These are phyloP conservation scores for Meganola albula DNA, from an alignment of 2,888 invertebrate genomes.

Conservation along the genomic window DNA sequence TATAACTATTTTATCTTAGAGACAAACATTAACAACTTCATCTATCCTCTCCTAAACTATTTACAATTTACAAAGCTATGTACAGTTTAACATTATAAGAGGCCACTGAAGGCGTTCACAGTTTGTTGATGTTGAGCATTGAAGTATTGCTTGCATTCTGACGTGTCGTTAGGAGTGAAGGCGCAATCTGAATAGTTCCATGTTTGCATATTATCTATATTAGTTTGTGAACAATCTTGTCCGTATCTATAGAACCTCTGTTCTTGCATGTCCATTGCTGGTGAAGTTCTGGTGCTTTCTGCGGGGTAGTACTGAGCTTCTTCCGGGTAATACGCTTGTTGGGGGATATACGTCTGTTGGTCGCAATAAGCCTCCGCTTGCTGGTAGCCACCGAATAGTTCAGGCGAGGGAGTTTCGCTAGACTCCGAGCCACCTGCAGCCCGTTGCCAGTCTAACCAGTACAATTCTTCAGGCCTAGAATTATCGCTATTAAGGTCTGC, in stretches of 20 bases:
- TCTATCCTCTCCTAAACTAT: conserved; percentile 24
- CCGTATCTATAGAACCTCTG: conserved; percentile 61
- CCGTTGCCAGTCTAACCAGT: conserved; percentile 78
- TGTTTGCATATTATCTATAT: conserved; percentile 48
- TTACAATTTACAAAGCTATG: conserved; percentile 47
- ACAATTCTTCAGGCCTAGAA: conserved; percentile 78
- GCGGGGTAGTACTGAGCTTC: conserved; percentile 61
- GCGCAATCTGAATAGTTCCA: conserved; percentile 65
- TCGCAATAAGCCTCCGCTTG: conserved; percentile 62
- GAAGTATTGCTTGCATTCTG: conserved; percentile 59
- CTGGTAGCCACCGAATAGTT: conserved; percentile 65
- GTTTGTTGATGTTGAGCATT: conserved; percentile 50
- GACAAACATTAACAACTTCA: conserved; percentile 27
- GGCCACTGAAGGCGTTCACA: conserved; percentile 52
- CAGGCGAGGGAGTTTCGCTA: conserved; percentile 78
- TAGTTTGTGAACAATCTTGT: conserved; percentile 53
- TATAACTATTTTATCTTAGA: conserved; percentile 25
- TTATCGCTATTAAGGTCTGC: conserved; percentile 85
- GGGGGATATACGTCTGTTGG: conserved; percentile 53
- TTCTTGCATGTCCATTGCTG: conserved; percentile 52
- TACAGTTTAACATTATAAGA: conserved; percentile 53
- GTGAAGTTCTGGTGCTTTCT: conserved; percentile 56
- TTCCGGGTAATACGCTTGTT: conserved; percentile 64
- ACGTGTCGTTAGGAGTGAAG: conserved; percentile 44
- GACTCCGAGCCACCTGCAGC: conserved; percentile 63